Conservation (phyloP, 30 jellyfish, hydroid and myxozoan genomes). For the Turritopsis dohrnii region DNA sequence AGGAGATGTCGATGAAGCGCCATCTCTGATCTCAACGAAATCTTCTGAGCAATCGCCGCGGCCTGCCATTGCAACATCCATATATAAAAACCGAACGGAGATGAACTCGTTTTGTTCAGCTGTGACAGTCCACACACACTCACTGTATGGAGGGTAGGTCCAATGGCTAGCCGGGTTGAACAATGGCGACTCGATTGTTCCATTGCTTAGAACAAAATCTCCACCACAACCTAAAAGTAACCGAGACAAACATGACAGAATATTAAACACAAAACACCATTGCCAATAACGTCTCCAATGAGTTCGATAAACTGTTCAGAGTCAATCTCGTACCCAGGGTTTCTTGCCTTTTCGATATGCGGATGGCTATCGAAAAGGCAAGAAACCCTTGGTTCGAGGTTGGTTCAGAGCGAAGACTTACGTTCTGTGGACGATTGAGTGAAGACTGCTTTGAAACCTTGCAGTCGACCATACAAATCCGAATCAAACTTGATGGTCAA, state of each 20-base stretch:
- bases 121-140: slow-evolving; percentile 73
- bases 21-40: slow-evolving; percentile 67
- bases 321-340: background rate
- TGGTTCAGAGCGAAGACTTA: background rate
- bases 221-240: slow-evolving; percentile 86
- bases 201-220: slow-evolving; percentile 47
- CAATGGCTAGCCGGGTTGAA: slow-evolving; percentile 48
- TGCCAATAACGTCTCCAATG: background rate
- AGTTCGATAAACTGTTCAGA: background rate
- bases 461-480: slow-evolving; percentile 53
- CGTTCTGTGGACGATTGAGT: slow-evolving; percentile 74
- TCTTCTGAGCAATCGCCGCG: slow-evolving; percentile 69
- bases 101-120: slow-evolving; percentile 54
- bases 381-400: no score
- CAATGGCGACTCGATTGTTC: slow-evolving; percentile 72
- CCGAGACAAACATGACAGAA: background rate
- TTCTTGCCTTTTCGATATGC: no score
- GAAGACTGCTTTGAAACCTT: slow-evolving; percentile 77
- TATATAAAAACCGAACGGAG: slow-evolving; percentile 40
- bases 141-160: slow-evolving; percentile 82
- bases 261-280: no score
- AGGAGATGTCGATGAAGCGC: slow-evolving; percentile 41
- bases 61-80: slow-evolving; percentile 47
- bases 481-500: slow-evolving; percentile 57
- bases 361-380: no score